Evolutionary conservation across 2,888 invertebrate genomes (phyloP).

Genomic region (Aleiodes leptofemur): DNA sequence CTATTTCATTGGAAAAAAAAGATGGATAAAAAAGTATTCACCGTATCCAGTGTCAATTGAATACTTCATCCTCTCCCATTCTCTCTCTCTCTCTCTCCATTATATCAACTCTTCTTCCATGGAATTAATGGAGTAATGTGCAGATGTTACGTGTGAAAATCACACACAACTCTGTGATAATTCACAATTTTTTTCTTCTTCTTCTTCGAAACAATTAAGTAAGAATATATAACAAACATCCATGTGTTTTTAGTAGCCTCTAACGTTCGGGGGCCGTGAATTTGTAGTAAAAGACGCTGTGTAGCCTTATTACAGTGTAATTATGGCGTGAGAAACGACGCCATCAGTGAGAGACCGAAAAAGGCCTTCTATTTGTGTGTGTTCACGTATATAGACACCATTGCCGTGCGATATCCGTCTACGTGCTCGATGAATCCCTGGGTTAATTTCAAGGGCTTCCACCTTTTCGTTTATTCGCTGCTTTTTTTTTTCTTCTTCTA

Average conservation of each 20-base stretch:
- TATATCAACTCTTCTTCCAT: background rate
- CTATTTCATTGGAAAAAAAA: too few species aligned
- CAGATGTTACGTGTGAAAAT: too few species aligned
- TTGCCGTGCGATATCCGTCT: constrained; percentile 9
- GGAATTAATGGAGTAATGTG: background rate
- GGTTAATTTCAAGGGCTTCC: constrained; percentile 6
- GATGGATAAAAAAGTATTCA: too few species aligned
- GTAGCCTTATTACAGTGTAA: constrained; percentile 18
- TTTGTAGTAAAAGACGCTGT: background rate
- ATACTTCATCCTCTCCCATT: too few species aligned
- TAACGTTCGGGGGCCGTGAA: constrained; percentile 5
- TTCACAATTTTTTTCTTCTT: too few species aligned
- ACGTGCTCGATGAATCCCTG: constrained; percentile 17
- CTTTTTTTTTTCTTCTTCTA: background rate
- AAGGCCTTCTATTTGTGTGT: background rate
- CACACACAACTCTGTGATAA: too few species aligned
- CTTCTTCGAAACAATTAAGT: background rate
- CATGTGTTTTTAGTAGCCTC: background rate
- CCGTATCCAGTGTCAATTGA: too few species aligned
- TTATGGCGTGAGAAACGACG: constrained; percentile 27
- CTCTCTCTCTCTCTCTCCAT: background rate
- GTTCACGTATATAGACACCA: background rate
- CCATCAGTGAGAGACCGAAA: constrained; percentile 16
- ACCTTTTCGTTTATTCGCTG: constrained; percentile 10
- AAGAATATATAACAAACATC: background rate